Evolutionary conservation across 1,140 invertebrate genomes (phyloP), one percentile per base, ranked within the genome.

Genomic region (Parasteatoda tepidariorum): DNA sequence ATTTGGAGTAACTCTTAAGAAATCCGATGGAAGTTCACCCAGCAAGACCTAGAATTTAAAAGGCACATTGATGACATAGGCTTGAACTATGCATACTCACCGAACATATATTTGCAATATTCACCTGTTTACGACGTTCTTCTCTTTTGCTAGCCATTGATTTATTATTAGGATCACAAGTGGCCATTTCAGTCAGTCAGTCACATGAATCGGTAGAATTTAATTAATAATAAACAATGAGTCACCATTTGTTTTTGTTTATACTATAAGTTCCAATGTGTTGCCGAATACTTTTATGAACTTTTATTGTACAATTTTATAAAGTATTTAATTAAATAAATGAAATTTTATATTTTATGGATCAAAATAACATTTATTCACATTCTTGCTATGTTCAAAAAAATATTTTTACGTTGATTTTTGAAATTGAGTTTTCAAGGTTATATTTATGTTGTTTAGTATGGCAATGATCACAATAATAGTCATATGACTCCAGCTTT

Each of bases 21-120:
- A 97, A 87, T 95, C 94, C 62, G 91, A 89, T 5, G 96, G 94
- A 7, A 97, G 89, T 26, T 94, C 92, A 2, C 95, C 95, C 70
- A 97, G 87, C 86, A 96, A 88, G 7, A 91, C 89, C 89, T 91
- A 74, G 7, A 84, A 57, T n/a, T n/a, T n/a, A 59, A 22, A 59
- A 59, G 24, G 6, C 7, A 59, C 7, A 15, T 59, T n/a, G n/a
- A n/a, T n/a, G n/a, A 59, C 0, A 48, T 1, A 59, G 7, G 24
- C 13, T 15, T 7, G 24, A 59, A 59, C 1, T 24, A 59, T 15
- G 18, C 24, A 22, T 15, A 1, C n/a, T 59, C 55, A 0, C 0
- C 18, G 7, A 18, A 22, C 7, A 11, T n/a, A 59, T 0, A 59
- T 18, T 59, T 59, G 22, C 11, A 59, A 0, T 28, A 75, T 3